Base-by-base conservation (phyloP, 2,888 invertebrate species). In the Periphyllus acericola region DNA sequence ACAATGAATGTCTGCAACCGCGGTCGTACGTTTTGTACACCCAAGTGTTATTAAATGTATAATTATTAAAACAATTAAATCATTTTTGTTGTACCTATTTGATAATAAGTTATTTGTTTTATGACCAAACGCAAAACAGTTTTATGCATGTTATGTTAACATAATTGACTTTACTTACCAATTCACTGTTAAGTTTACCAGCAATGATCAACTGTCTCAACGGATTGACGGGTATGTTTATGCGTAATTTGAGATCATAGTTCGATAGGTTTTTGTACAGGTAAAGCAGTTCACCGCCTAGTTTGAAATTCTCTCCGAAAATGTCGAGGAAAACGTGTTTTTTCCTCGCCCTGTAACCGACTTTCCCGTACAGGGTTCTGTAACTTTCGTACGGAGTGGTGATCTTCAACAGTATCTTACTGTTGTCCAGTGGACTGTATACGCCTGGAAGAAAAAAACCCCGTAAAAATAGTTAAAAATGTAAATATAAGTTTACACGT, bases 271-370 rank as follows among this genome's bases (percentile, higher is more conserved):
- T 93, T 34, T 93, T 91, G 60, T 96, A 91, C 89, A 94, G 93
- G 19, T 95, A 93, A 0, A 95, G 92, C 0, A 94, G 92, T 91
- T 96, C 96, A 46, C 93, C 91, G 89, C 96, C 96, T 0, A 95
- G 91, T 9, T 94, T 94, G n/a, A 94, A 94, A 36, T 93, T 93
- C 0, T 95, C 94, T 0, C 95, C 94, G 76, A 94, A 93, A 0
- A 96, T 92, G 92, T 95, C 94, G 0, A 96, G 95, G 0, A 96
- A 95, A 0, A 95, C 92, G 91, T 96, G 95, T 79, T 94, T 92
- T 83, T 95, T 93, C 9, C 93, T 92, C 90, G 96, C 95, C 3
- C 95, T 94, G 88, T 96, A 93, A 0, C 96, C 96, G 90, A 96
- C 94, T 4, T 95, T 92, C 0, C 95, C 95, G 0, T 93, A 93